Evolutionary conservation across 2,113 vertebrate species (phyloP).

Genomic region (Ptyas mucosa): DNA sequence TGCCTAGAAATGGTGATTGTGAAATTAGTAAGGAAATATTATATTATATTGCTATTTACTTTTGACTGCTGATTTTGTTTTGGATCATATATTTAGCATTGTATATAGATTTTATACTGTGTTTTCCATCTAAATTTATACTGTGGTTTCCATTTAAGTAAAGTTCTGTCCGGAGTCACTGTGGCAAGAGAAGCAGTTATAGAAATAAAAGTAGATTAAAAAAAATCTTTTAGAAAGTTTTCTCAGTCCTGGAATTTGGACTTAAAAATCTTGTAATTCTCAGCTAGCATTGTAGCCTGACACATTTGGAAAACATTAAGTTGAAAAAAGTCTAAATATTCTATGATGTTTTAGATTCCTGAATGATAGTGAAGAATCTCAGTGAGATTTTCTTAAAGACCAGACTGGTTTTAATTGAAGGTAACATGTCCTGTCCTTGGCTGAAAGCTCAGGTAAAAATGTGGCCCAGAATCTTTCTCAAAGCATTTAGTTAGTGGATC

Average conservation of each 20-base stretch:
- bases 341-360: constrained; percentile 8
- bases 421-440: constrained; percentile 30
- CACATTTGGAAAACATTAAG: neutral
- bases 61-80: neutral
- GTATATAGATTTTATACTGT: neutral
- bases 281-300: neutral
- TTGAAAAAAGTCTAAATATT: neutral
- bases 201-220: neutral
- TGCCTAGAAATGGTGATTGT: neutral
- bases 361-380: constrained; percentile 15
- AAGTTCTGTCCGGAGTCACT: neutral
- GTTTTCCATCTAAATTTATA: neutral
- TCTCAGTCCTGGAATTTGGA: neutral
- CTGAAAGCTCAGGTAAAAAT: neutral
- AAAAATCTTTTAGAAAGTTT: neutral
- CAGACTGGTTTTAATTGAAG: constrained; percentile 26
- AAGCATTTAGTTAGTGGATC: neutral
- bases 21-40: neutral
- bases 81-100: neutral
- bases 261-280: neutral
- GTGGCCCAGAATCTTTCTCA: neutral
- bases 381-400: constrained; percentile 12
- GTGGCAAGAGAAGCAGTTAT: neutral
- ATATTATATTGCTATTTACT: neutral
- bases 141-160: neutral